Percentiles rank a stretch among this genome's conserved stretches.
phyloP scores from a whole-genome alignment of 2,888 invertebrate species.

The Rhimphoctona megacephalus region DNA sequence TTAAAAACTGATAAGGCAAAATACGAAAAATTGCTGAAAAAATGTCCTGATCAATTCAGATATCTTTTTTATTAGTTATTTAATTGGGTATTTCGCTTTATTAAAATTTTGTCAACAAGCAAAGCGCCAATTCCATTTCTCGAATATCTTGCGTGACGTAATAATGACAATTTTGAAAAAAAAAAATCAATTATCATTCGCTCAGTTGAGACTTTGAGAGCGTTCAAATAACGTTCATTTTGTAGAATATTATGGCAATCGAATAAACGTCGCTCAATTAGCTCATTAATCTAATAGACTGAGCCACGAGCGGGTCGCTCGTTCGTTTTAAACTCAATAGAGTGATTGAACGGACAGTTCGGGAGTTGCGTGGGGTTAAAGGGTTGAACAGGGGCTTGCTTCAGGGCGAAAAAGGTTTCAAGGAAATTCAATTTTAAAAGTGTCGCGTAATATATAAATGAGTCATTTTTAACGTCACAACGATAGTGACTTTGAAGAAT shows the following conservation, averaged over 20 bases:
- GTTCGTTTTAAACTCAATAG: conserved; percentile 52
- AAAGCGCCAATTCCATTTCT: background rate
- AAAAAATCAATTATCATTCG: conserved; percentile 3
- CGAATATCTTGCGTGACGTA: background rate
- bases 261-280: conserved; percentile 60
- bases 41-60: background rate
- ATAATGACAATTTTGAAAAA: conserved; percentile 8
- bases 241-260: conserved; percentile 56
- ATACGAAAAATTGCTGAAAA: background rate
- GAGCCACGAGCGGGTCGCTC: conserved; percentile 28
- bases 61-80: background rate
- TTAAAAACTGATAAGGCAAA: background rate
- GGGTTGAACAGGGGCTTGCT: conserved; percentile 21
- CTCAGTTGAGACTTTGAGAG: background rate
- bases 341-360: conserved; percentile 39
- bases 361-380: conserved; percentile 23
- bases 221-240: conserved; percentile 21
- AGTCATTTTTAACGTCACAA: conserved; percentile 41
- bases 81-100: background rate
- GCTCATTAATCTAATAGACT: conserved; percentile 57
- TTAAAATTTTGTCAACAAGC: background rate
- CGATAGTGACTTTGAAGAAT: conserved; percentile 15
- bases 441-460: conserved; percentile 65
- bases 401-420: conserved; percentile 30
- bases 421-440: conserved; percentile 66